phyloP scores from a whole-genome alignment of 2,113 vertebrate species.

The Eptatretus burgeri region DNA sequence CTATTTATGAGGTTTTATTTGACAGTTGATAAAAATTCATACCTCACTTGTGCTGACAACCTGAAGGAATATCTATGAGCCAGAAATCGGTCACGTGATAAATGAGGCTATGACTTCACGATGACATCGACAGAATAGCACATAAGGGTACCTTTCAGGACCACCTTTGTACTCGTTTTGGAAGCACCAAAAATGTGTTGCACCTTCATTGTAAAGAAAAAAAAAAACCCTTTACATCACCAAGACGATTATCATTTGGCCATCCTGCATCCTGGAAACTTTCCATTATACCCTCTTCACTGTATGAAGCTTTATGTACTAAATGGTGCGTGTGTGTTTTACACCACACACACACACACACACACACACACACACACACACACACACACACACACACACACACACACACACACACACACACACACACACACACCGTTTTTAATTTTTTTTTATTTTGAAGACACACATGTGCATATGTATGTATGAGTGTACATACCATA shows the following conservation, averaged over 20 bases:
- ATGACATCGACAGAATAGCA: background rate
- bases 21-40: too few species aligned
- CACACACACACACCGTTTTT: background rate
- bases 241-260: constrained; percentile 14
- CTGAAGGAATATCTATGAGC: too few species aligned
- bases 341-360: too few species aligned
- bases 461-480: constrained; percentile 26
- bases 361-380: too few species aligned
- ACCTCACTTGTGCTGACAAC: too few species aligned
- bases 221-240: constrained; percentile 29
- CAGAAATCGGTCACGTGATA: background rate
- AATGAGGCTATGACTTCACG: background rate
- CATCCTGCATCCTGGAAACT: constrained; percentile 18
- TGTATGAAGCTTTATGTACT: constrained; percentile 27
- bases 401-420: too few species aligned
- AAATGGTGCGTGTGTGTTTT: constrained; percentile 13
- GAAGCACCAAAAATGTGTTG: constrained; percentile 6
- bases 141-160: constrained; percentile 6
- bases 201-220: constrained; percentile 19
- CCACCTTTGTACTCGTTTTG: constrained; percentile 8
- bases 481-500: too few species aligned
- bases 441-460: background rate
- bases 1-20: too few species aligned
- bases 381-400: too few species aligned
- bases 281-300: constrained; percentile 16